Evolutionary conservation across 2,888 invertebrate genomes (phyloP).

Genomic region (Cryptocephalus primarius): DNA sequence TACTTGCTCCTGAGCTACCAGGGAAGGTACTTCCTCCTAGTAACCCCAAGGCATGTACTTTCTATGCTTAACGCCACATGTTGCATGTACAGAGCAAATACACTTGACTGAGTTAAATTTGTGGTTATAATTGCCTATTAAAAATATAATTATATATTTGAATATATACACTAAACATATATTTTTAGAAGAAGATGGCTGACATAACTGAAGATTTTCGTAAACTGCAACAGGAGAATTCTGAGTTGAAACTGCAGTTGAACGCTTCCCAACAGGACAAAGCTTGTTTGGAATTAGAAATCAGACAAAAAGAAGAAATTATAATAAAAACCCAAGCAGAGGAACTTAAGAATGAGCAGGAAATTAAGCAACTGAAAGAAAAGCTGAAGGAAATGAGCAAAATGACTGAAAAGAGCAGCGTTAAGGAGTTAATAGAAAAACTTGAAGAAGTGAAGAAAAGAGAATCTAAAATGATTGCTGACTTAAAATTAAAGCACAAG

Average conservation of each 20-base stretch:
- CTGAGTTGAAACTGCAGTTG: constrained; percentile 26
- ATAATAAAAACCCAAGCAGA: constrained; percentile 31
- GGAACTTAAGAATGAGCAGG: constrained; percentile 25
- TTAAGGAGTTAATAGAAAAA: constrained; percentile 25
- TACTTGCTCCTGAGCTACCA: no score
- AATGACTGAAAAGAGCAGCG: constrained; percentile 33
- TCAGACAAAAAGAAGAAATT: constrained; percentile 31
- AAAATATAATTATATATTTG: no score
- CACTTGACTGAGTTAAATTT: no score
- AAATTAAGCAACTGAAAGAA: constrained; percentile 29
- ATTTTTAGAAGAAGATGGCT: constrained; percentile 19
- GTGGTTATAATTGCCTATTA: no score
- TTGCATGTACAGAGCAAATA: no score
- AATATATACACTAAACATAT: background rate
- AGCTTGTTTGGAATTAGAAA: constrained; percentile 28
- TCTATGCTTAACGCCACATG: no score
- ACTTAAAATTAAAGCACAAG: constrained; percentile 8
- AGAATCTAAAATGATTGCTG: constrained; percentile 17
- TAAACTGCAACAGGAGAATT: constrained; percentile 23
- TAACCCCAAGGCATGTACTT: no score
- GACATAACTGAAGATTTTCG: constrained; percentile 22
- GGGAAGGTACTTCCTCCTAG: no score
- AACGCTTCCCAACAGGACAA: constrained; percentile 30
- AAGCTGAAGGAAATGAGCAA: constrained; percentile 36
- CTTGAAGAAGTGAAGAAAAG: constrained; percentile 21